Evolutionary conservation across 2,113 vertebrate genomes (phyloP).

Genomic region (Ia io): DNA sequence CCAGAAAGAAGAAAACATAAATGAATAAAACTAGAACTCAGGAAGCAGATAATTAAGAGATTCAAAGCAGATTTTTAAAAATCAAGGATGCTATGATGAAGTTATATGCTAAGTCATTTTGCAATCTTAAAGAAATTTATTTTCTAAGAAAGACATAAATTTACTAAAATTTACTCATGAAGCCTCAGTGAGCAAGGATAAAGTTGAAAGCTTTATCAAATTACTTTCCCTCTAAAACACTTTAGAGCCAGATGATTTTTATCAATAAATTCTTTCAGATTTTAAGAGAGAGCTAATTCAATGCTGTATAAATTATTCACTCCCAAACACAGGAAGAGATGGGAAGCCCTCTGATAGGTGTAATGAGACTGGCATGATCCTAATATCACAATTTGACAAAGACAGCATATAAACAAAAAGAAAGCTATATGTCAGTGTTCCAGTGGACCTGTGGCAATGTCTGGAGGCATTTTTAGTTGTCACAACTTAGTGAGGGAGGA

Average conservation of each 20-base stretch:
- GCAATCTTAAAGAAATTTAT: constrained; percentile 28
- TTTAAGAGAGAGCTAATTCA: constrained; percentile 3
- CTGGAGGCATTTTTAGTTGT: neutral
- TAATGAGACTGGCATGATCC: neutral
- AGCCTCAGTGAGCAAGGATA: neutral
- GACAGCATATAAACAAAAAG: neutral
- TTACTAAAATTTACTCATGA: neutral
- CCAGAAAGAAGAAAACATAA: neutral
- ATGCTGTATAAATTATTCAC: neutral
- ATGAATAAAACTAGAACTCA: neutral
- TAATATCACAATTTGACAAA: neutral
- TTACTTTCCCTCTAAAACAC: constrained; percentile 23
- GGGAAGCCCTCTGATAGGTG: neutral
- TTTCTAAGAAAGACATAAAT: constrained; percentile 27
- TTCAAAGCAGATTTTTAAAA: constrained; percentile 3
- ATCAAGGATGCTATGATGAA: neutral
- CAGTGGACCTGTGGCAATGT: neutral
- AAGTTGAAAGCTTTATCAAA: constrained; percentile 11
- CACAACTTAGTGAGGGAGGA: neutral
- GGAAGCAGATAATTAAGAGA: constrained; percentile 24
- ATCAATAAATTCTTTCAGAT: constrained; percentile 24
- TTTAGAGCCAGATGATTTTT: neutral
- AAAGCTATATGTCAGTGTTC: neutral
- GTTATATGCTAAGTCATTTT: neutral
- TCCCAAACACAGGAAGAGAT: neutral